Evolutionary conservation across 2,888 invertebrate species (phyloP).

Genomic region (Amphimallon solstitiale): DNA sequence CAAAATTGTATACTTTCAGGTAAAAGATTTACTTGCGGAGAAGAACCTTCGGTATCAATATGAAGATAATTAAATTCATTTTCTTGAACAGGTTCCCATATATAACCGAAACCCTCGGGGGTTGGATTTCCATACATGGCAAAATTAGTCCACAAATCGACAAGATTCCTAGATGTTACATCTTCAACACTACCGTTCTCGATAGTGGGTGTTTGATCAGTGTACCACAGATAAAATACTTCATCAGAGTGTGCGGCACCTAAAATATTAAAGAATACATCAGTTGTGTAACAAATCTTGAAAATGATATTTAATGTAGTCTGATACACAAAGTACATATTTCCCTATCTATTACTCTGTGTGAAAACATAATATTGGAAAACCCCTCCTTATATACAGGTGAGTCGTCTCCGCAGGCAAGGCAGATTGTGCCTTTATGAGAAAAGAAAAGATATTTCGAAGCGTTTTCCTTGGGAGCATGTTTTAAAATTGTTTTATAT

Average conservation of each 20-base stretch:
- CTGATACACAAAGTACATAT: too few species aligned
- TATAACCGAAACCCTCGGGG: slow-evolving; percentile 1
- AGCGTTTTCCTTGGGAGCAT: too few species aligned
- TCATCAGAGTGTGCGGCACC: slow-evolving; percentile 31
- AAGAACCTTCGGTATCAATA: slow-evolving; percentile 9
- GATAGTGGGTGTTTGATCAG: not conserved
- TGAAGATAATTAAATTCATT: slow-evolving; percentile 30
- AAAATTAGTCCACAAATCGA: slow-evolving; percentile 36
- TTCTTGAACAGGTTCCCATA: slow-evolving; percentile 15
- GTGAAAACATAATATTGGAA: too few species aligned
- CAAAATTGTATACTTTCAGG: slow-evolving; percentile 10
- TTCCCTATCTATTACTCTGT: too few species aligned
- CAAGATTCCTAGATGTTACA: not conserved
- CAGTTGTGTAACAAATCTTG: too few species aligned
- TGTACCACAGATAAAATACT: slow-evolving; percentile 9
- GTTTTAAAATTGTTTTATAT: too few species aligned
- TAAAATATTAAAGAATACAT: too few species aligned
- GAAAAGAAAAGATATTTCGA: too few species aligned
- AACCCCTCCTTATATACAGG: too few species aligned
- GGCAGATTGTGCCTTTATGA: too few species aligned
- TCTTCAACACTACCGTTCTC: slow-evolving; percentile 20
- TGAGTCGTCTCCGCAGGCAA: too few species aligned
- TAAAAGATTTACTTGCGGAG: not conserved
- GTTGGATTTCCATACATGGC: slow-evolving; percentile 34
- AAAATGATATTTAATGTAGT: too few species aligned